Evolutionary conservation across 2,797 vertebrate genomes (phyloP).

Genomic region (Diplodus puntazzo): DNA sequence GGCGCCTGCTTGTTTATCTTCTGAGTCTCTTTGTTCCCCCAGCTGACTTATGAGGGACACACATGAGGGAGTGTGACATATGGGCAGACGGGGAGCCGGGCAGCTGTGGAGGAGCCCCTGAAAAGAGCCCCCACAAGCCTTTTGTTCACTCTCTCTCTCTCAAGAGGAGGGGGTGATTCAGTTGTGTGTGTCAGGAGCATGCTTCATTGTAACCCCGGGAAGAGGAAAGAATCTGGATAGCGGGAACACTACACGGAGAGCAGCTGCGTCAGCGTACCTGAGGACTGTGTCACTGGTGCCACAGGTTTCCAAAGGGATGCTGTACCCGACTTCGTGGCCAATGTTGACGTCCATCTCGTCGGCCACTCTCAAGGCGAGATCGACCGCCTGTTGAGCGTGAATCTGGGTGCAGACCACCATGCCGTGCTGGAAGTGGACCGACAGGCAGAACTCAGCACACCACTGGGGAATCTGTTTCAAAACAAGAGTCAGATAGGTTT

Average conservation of each 20-base stretch:
- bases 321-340: constrained; percentile 92
- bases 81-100: constrained; percentile 68
- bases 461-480: constrained; percentile 90
- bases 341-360: constrained; percentile 94
- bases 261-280: constrained; percentile 78
- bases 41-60: constrained; percentile 72
- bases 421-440: constrained; percentile 83
- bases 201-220: constrained; percentile 33
- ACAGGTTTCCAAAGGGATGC: constrained; percentile 89
- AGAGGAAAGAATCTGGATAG: constrained; percentile 20
- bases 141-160: constrained; percentile 75
- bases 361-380: constrained; percentile 88
- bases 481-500: constrained; percentile 17
- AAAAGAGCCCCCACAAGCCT: constrained; percentile 73
- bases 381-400: constrained; percentile 84
- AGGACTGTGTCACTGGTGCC: constrained; percentile 88
- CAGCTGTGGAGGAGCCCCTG: constrained; percentile 78
- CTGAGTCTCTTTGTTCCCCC: constrained; percentile 64
- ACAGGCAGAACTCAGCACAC: constrained; percentile 92
- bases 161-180: constrained; percentile 48
- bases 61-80: constrained; percentile 79
- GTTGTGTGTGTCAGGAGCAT: constrained; percentile 48
- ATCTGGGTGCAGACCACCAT: constrained; percentile 89
- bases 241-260: not conserved
- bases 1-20: constrained; percentile 57